Conservation (phyloP, 2,888 invertebrate genomes). For the Apotomis betuletana region DNA sequence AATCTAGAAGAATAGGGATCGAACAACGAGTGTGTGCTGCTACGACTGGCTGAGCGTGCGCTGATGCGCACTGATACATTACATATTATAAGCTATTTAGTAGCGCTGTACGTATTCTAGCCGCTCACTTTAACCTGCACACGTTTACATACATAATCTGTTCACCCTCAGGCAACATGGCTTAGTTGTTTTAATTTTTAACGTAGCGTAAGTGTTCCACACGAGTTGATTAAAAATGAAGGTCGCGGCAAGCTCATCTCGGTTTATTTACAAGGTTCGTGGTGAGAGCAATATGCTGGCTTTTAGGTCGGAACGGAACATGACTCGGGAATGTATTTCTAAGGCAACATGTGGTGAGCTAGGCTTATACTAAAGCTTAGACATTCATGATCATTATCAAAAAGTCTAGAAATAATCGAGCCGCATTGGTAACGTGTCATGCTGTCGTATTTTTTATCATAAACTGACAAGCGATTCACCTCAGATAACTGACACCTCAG, state of each 20-base stretch:
- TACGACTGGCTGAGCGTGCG: too few species aligned
- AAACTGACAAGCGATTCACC: too few species aligned
- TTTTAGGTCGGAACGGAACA: background rate
- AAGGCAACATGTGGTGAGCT: background rate
- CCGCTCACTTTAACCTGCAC: background rate
- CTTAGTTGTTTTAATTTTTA: slow-evolving; percentile 37
- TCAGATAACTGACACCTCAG: too few species aligned
- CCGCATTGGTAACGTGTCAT: too few species aligned
- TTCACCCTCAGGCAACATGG: background rate
- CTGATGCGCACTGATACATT: too few species aligned
- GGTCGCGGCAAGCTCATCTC: slow-evolving; percentile 23
- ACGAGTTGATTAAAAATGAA: slow-evolving; percentile 40
- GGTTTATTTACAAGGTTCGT: slow-evolving; percentile 23
- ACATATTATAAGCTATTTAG: too few species aligned
- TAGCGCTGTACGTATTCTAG: background rate
- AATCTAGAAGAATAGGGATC: too few species aligned
- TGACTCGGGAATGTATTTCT: background rate
- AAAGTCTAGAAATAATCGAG: too few species aligned
- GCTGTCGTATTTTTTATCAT: too few species aligned
- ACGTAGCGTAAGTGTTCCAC: slow-evolving; percentile 30
- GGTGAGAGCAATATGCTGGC: background rate
- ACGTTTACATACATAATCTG: background rate
- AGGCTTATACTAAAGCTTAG: too few species aligned
- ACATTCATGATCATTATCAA: too few species aligned
- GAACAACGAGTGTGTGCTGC: too few species aligned